These are phyloP conservation scores for Dicyrtoma fusca DNA, from an alignment of 2,888 invertebrate species.

Conservation along the genomic window DNA sequence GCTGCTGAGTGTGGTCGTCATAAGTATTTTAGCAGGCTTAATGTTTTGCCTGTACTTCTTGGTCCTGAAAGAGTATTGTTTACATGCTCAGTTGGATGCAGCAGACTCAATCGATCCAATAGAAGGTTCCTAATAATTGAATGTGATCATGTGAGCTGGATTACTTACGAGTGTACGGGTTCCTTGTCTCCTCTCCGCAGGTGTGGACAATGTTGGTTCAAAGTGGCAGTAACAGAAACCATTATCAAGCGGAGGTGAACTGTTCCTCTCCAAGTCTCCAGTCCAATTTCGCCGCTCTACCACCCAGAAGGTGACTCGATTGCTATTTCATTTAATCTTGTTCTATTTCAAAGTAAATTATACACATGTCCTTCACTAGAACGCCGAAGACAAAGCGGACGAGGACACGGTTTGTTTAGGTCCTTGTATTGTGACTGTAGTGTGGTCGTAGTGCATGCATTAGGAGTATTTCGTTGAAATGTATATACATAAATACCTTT, in stretches of 20 bases:
- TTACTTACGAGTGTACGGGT: slow-evolving; percentile 5
- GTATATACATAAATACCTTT: too few relatives aligned
- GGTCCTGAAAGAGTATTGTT: slow-evolving; percentile 53
- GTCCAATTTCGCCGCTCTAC: slow-evolving; percentile 27
- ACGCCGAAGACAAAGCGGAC: not conserved
- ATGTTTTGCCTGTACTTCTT: slow-evolving; percentile 55
- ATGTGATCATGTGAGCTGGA: slow-evolving; percentile 23
- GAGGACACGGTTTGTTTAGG: too few relatives aligned
- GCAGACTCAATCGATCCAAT: slow-evolving; percentile 36
- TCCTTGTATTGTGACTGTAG: too few relatives aligned
- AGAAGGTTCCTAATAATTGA: slow-evolving; percentile 33
- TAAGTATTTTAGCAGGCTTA: slow-evolving; percentile 53
- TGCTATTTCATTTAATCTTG: slow-evolving; percentile 4
- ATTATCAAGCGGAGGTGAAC: slow-evolving; percentile 41
- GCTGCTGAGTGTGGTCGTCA: slow-evolving; percentile 54
- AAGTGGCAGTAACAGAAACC: slow-evolving; percentile 54
- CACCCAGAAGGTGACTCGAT: slow-evolving; percentile 29
- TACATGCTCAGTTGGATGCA: slow-evolving; percentile 40
- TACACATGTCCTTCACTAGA: not conserved
- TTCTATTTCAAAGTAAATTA: not conserved
- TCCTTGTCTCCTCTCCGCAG: slow-evolving; percentile 34
- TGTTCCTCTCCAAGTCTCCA: slow-evolving; percentile 27
- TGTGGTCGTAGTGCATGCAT: too few relatives aligned
- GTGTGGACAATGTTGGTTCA: slow-evolving; percentile 55
- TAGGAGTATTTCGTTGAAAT: too few relatives aligned